Conservation (phyloP, 2,888 invertebrate genomes). For the Sarcophaga rosellei region DNA sequence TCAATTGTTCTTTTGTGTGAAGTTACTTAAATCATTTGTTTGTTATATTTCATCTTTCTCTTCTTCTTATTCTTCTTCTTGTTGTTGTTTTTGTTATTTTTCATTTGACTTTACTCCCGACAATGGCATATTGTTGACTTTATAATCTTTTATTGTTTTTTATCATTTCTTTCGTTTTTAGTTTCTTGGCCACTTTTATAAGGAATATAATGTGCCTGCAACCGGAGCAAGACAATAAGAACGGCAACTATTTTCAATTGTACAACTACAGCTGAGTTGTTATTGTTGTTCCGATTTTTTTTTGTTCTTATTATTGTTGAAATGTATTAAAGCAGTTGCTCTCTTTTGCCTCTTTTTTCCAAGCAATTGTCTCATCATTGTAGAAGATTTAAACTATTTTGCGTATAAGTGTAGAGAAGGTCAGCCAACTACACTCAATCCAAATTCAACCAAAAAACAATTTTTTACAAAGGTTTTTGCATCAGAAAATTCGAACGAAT, state of each 20-base stretch:
- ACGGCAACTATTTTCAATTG: neutral
- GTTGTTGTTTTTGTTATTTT: constrained; percentile 20
- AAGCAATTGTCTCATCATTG: constrained; percentile 18
- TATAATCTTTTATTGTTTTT: constrained; percentile 55
- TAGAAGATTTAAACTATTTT: constrained; percentile 36
- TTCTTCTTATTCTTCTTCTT: constrained; percentile 52
- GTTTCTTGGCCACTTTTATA: constrained; percentile 54
- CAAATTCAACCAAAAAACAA: no score
- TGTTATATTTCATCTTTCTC: constrained; percentile 60
- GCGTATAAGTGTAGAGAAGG: constrained; percentile 1
- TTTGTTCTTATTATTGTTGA: constrained; percentile 56
- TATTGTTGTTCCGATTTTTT: neutral
- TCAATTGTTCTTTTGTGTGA: constrained; percentile 59
- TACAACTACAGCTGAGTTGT: constrained; percentile 51
- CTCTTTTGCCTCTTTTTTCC: constrained; percentile 31
- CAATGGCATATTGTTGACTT: constrained; percentile 66
- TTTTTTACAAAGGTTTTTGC: no score
- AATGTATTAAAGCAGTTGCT: constrained; percentile 42
- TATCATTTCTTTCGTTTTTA: no score
- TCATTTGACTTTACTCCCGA: constrained; percentile 43
- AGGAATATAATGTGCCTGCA: neutral
- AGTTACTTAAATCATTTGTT: constrained; percentile 65
- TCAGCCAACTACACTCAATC: neutral
- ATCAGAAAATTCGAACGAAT: no score
- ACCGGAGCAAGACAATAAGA: neutral